These are phyloP conservation scores for Esperia sulphurella DNA, from an alignment of 2,888 invertebrate species.

Conservation along the genomic window DNA sequence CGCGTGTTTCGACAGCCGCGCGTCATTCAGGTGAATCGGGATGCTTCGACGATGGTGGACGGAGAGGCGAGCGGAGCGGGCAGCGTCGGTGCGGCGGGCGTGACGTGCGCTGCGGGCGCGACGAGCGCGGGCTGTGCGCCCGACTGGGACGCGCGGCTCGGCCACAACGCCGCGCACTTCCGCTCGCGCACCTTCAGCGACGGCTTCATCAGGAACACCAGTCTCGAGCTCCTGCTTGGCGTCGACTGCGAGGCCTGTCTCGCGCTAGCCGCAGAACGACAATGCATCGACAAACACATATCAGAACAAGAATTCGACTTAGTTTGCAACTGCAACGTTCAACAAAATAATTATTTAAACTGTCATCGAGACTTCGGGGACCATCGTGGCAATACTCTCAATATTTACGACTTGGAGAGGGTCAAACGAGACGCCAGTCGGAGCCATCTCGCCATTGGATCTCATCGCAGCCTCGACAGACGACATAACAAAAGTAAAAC, in stretches of 20 bases:
- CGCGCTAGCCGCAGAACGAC: slow-evolving; percentile 63
- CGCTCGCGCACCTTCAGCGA: slow-evolving; percentile 74
- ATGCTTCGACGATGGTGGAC: slow-evolving; percentile 74
- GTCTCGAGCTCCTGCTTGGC: slow-evolving; percentile 71
- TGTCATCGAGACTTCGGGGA: slow-evolving; percentile 52
- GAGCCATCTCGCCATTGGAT: slow-evolving; percentile 49
- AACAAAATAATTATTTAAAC: slow-evolving; percentile 66
- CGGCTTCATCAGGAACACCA: slow-evolving; percentile 71
- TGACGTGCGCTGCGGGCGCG: slow-evolving; percentile 22
- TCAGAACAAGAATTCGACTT: slow-evolving; percentile 65
- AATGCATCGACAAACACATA: slow-evolving; percentile 60
- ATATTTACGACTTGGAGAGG: slow-evolving; percentile 68
- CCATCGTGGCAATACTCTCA: slow-evolving; percentile 63
- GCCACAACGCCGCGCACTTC: slow-evolving; percentile 56
- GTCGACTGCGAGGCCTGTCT: slow-evolving; percentile 74
- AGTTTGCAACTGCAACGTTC: slow-evolving; percentile 70
- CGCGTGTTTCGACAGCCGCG: slow-evolving; percentile 66
- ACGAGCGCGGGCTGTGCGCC: slow-evolving; percentile 20
- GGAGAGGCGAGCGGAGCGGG: slow-evolving; percentile 41
- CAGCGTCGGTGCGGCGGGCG: slow-evolving; percentile 15
- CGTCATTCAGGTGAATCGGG: slow-evolving; percentile 72
- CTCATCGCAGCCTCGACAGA: slow-evolving; percentile 71
- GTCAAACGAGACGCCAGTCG: slow-evolving; percentile 63
- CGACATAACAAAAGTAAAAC: slow-evolving; percentile 70
- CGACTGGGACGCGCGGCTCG: slow-evolving; percentile 51